These are phyloP conservation scores for Actenoides lindsayi DNA, from an alignment of 2,113 vertebrate genomes.

Conservation along the genomic window DNA sequence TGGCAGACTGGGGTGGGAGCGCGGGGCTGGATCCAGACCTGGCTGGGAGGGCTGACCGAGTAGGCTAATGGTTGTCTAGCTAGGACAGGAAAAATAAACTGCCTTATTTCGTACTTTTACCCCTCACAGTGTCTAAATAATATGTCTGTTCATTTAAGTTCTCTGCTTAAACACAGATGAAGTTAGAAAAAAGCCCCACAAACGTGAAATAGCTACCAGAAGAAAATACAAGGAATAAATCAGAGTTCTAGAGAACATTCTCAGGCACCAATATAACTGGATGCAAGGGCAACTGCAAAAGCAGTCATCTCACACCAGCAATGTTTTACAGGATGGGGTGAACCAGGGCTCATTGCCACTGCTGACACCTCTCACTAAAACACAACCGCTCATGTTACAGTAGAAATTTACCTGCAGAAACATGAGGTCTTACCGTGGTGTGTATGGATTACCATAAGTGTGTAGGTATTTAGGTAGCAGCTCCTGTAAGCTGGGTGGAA, in stretches of 20 bases:
- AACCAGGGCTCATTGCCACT: neutral
- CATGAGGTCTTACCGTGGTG: fast-evolving
- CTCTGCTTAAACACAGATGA: neutral
- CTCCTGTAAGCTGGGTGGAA: neutral
- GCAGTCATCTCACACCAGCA: neutral
- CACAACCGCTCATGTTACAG: neutral
- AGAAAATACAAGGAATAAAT: neutral
- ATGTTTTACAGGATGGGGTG: neutral
- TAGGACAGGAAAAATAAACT: neutral
- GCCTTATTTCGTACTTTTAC: neutral
- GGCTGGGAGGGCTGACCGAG: neutral
- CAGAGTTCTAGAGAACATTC: neutral
- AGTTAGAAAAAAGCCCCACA: neutral
- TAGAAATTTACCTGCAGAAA: neutral
- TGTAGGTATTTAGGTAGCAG: too few relatives aligned
- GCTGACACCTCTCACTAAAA: neutral
- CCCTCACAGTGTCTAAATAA: neutral
- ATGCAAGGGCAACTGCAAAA: neutral
- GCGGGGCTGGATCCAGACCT: neutral
- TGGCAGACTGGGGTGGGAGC: neutral
- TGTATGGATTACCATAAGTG: too few relatives aligned
- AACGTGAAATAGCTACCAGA: neutral
- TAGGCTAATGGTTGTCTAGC: neutral
- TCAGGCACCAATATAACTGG: neutral
- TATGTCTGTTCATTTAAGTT: neutral